Percentiles rank a stretch among this genome's conserved stretches.
phyloP scores from a whole-genome alignment of 1,140 invertebrate species.

The Paraescarpia echinospica region DNA sequence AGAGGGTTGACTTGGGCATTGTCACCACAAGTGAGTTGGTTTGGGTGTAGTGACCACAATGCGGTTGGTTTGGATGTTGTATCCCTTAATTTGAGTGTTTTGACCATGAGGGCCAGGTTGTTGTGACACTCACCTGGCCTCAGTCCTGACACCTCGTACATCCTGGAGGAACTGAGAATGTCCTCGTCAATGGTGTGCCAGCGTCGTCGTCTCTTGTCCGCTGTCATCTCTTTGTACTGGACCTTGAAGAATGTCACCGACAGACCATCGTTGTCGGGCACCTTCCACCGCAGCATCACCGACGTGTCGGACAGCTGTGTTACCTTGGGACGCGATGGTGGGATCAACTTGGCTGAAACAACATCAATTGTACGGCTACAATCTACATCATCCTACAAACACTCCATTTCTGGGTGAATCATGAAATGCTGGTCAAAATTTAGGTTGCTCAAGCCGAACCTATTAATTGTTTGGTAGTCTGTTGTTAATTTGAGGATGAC shows the following conservation, averaged over 20 bases:
- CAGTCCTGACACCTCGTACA: conserved; percentile 77
- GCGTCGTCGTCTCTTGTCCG: conserved; percentile 47
- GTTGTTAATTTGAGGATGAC: too few species aligned
- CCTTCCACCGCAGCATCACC: conserved; percentile 88
- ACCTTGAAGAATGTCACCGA: conserved; percentile 89
- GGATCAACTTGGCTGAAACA: conserved; percentile 71
- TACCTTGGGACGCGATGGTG: conserved; percentile 81
- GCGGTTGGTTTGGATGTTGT: too few species aligned
- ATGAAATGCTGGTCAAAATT: too few species aligned
- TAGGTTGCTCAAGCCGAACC: too few species aligned
- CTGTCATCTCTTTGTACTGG: conserved; percentile 73
- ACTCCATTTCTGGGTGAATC: too few species aligned
- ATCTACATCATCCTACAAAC: conserved; percentile 14
- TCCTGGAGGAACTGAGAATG: conserved; percentile 72
- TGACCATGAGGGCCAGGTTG: too few species aligned
- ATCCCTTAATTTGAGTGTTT: too few species aligned
- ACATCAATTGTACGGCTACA: conserved; percentile 36
- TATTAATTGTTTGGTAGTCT: too few species aligned
- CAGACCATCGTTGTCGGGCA: conserved; percentile 70
- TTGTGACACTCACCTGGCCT: conserved; percentile 59
- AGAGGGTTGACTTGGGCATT: too few species aligned
- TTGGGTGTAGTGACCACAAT: too few species aligned
- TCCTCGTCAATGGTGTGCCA: conserved; percentile 84
- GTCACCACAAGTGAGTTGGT: too few species aligned
- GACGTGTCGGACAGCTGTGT: conserved; percentile 83